Evolutionary conservation across 2,113 vertebrate species (phyloP).

Genomic region (Ceratotherium simum): DNA sequence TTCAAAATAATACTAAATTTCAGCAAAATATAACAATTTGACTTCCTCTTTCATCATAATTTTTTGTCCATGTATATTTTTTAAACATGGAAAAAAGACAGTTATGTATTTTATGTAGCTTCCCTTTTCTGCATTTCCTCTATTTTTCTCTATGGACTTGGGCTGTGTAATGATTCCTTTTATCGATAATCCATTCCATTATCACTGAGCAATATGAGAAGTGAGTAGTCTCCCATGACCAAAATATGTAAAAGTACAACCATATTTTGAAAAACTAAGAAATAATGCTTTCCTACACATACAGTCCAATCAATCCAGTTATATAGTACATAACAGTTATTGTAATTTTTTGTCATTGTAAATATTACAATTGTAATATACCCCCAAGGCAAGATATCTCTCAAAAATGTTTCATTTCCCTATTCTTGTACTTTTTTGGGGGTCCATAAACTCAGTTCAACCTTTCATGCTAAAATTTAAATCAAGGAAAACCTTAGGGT

Average conservation of each 20-base stretch:
- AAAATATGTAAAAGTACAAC: slow-evolving; percentile 20
- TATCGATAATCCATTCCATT: background rate
- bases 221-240: background rate
- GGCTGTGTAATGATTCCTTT: background rate
- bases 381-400: background rate
- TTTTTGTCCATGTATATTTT: background rate
- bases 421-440: background rate
- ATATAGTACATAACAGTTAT: background rate
- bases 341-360: background rate
- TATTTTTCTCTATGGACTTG: background rate
- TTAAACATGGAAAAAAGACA: background rate
- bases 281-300: background rate
- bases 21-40: background rate
- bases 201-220: background rate
- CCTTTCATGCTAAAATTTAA: background rate
- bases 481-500: background rate
- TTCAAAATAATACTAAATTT: slow-evolving; percentile 38
- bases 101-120: background rate
- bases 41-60: background rate
- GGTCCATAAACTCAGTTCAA: background rate
- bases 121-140: background rate
- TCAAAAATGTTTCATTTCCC: background rate
- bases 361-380: background rate
- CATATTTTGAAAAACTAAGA: background rate
- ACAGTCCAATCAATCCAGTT: background rate